Percentiles rank a stretch among this genome's conserved stretches.
These are phyloP conservation scores for Archips crataeganus DNA, from an alignment of 2,888 invertebrate genomes.

Conservation along the genomic window DNA sequence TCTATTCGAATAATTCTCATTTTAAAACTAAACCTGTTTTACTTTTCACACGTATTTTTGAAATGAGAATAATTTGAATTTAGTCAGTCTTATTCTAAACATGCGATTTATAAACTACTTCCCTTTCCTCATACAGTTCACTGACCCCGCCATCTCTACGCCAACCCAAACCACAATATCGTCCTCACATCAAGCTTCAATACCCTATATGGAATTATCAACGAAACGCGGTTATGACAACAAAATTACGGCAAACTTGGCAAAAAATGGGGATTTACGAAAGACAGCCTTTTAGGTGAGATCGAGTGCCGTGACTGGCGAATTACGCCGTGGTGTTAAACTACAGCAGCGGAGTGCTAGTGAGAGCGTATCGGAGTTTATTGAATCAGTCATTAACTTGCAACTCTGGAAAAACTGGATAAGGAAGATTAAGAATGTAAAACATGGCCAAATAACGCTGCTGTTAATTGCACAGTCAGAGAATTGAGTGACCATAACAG, in stretches of 20 bases:
- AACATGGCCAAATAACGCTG: no score
- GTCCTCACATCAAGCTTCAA: neutral
- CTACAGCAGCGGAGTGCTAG: conserved; percentile 16
- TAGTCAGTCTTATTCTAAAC: no score
- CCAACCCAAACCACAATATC: neutral
- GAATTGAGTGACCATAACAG: no score
- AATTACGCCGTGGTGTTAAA: conserved; percentile 49
- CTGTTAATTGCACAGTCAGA: no score
- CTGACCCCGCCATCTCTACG: no score
- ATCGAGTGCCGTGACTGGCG: conserved; percentile 73
- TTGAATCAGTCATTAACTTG: neutral
- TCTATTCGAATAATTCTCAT: no score
- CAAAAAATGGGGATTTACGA: conserved; percentile 65
- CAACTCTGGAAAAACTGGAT: neutral
- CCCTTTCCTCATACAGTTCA: no score
- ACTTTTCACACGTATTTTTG: no score
- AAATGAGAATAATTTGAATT: no score
- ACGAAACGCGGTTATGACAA: neutral
- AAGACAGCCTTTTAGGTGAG: conserved; percentile 69
- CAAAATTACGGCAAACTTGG: conserved; percentile 4
- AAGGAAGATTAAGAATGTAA: neutral
- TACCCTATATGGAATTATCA: neutral
- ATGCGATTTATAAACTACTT: no score
- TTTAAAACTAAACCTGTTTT: no score
- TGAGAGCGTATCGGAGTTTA: conserved; percentile 10